Conservation (phyloP, 2,113 vertebrate species). For the Nerophis lumbriciformis region DNA sequence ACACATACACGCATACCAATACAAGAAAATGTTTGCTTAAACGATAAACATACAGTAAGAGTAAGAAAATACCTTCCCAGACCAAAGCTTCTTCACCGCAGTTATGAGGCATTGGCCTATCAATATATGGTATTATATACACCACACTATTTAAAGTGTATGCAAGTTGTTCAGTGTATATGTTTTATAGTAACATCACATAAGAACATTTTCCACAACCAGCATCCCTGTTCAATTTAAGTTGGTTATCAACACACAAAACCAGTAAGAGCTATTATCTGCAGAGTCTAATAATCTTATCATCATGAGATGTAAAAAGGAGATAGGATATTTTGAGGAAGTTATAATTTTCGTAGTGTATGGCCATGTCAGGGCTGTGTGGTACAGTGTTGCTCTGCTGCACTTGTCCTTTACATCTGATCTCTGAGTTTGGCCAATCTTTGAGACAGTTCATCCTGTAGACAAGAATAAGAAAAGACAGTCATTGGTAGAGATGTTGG, state of each 20-base stretch:
- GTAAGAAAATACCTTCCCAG: conserved; percentile 9
- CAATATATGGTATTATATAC: conserved; percentile 15
- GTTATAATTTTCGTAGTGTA: conserved; percentile 45
- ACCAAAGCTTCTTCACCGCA: not conserved
- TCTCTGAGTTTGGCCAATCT: conserved; percentile 89
- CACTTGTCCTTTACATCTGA: conserved; percentile 72
- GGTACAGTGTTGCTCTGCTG: not conserved
- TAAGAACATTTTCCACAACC: conserved; percentile 3
- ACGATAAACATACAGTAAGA: conserved; percentile 4
- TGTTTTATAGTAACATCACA: conserved; percentile 11
- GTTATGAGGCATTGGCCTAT: conserved; percentile 9
- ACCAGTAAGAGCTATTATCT: not conserved
- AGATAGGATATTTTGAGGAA: conserved; percentile 15
- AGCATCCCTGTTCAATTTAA: conserved; percentile 3
- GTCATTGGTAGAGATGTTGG: conserved; percentile 7
- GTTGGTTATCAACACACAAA: conserved; percentile 17
- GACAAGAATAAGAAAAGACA: conserved; percentile 14
- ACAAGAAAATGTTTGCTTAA: conserved; percentile 22
- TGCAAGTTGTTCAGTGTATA: conserved; percentile 19
- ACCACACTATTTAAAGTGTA: not conserved
- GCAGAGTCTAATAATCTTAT: conserved; percentile 1
- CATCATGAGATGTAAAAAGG: conserved; percentile 12
- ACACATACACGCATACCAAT: not conserved
- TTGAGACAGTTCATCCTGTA: conserved; percentile 89
- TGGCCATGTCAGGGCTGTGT: not conserved